Percentiles rank a stretch among this genome's conserved stretches.
Evolutionary conservation across 2,113 vertebrate genomes (phyloP).

Genomic region (Lepidothrix coronata): DNA sequence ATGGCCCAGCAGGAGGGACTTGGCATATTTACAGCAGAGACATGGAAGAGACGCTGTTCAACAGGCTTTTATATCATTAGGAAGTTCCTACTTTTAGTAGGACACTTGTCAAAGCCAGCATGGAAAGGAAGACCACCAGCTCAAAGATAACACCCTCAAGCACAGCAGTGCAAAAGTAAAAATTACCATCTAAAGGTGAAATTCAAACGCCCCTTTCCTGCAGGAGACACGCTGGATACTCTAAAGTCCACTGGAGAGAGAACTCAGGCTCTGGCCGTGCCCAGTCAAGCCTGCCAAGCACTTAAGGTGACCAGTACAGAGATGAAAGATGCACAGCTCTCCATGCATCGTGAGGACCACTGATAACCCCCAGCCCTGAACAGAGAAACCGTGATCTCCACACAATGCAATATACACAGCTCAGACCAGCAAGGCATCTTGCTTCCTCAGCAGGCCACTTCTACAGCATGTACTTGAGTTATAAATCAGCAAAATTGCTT

Average conservation of each 20-base stretch:
- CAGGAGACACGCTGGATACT: background rate
- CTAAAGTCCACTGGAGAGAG: background rate
- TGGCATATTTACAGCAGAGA: slow-evolving; percentile 6
- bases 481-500: background rate
- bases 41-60: background rate
- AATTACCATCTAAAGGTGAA: background rate
- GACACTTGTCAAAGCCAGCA: background rate
- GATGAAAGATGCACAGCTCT: background rate
- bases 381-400: background rate
- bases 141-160: background rate
- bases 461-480: accelerated
- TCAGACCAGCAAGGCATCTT: background rate
- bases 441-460: background rate
- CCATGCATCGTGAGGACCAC: background rate
- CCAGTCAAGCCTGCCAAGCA: background rate
- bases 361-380: background rate
- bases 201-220: background rate
- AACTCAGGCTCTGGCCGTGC: background rate
- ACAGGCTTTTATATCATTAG: background rate
- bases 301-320: accelerated
- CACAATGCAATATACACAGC: background rate
- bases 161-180: accelerated
- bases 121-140: background rate
- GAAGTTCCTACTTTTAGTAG: background rate
- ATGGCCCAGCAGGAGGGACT: background rate